phyloP scores from a whole-genome alignment of 2,113 vertebrate species.

The Nibea albiflora region DNA sequence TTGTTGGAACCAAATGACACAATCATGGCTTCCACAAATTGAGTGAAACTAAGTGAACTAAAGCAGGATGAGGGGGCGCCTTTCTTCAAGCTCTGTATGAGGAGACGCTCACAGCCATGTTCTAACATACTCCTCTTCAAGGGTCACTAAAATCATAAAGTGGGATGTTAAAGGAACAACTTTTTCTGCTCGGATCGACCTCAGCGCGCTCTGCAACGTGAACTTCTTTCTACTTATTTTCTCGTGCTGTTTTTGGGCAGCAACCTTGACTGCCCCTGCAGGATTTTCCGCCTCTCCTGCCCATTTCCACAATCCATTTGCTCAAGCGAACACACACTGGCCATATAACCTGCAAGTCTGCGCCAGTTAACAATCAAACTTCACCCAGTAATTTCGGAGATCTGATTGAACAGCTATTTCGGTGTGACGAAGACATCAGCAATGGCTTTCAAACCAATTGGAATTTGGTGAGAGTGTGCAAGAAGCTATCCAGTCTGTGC shows the following conservation, averaged over 20 bases:
- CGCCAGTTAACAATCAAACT: slow-evolving; percentile 1
- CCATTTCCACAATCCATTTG: not conserved
- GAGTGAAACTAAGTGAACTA: no score
- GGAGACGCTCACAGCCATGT: no score
- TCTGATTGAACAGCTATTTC: slow-evolving; percentile 11
- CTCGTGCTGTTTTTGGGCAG: not conserved
- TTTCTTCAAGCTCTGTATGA: no score
- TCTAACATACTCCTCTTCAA: not conserved
- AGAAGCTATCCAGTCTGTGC: not conserved
- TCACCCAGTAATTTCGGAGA: not conserved
- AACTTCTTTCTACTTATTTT: not conserved
- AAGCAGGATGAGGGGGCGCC: no score
- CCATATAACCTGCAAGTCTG: not conserved
- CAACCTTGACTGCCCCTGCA: not conserved
- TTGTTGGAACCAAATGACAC: no score
- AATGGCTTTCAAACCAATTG: not conserved
- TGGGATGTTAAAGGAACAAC: not conserved
- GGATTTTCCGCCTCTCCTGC: not conserved
- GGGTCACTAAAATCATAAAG: not conserved
- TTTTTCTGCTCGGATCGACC: not conserved
- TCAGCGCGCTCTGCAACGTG: not conserved
- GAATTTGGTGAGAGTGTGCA: not conserved
- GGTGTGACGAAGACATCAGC: not conserved
- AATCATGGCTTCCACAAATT: no score
- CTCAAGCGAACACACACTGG: not conserved